Evolutionary conservation across 2,888 invertebrate genomes (phyloP).

Genomic region (Laspeyria flexula): DNA sequence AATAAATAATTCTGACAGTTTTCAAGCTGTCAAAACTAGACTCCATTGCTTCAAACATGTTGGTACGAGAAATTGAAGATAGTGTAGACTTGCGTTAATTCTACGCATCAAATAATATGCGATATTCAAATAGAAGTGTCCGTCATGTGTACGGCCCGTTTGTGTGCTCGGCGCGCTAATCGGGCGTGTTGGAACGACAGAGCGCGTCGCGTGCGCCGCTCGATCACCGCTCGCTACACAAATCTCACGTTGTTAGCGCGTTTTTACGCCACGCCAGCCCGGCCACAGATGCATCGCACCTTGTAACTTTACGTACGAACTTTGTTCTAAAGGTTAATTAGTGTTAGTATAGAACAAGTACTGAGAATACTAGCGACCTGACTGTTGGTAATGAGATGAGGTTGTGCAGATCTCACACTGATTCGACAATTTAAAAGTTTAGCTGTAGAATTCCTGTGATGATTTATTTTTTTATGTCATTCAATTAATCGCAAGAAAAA

Average conservation of each 20-base stretch:
- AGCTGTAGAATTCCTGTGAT: no score
- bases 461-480: no score
- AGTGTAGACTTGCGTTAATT: no score
- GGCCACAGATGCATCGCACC: conserved; percentile 30
- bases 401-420: no score
- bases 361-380: not conserved
- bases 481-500: no score
- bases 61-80: no score
- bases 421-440: no score
- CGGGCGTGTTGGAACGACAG: conserved; percentile 40
- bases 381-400: not conserved
- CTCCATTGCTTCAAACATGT: no score
- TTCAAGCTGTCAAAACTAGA: no score
- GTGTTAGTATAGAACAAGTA: not conserved
- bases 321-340: conserved; percentile 13
- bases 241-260: conserved; percentile 44
- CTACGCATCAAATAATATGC: no score
- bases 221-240: conserved; percentile 44
- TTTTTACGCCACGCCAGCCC: conserved; percentile 28
- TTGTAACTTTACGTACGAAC: conserved; percentile 4
- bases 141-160: conserved; percentile 35
- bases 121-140: no score
- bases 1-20: no score
- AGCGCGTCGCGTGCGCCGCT: conserved; percentile 48
- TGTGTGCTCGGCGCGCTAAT: conserved; percentile 42